Evolutionary conservation across 1,140 invertebrate genomes (phyloP).

Genomic region (Sycophila sp.): DNA sequence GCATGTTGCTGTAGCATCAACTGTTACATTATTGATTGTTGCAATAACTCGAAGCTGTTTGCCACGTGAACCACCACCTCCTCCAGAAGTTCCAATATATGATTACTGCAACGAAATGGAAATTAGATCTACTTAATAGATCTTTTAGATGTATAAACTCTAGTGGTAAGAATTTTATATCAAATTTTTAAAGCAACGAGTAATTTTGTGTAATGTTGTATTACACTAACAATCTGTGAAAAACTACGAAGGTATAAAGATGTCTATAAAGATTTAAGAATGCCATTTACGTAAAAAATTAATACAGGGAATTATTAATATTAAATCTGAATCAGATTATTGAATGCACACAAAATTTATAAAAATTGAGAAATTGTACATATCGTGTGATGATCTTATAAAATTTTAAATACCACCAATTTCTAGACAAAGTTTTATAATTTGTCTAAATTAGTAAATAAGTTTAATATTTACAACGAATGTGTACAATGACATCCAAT

Average conservation of each 20-base stretch:
- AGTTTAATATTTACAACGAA: conserved; percentile 5
- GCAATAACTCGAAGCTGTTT: conserved; percentile 49
- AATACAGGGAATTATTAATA: neutral
- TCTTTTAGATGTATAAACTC: too few relatives aligned
- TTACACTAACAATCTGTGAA: too few relatives aligned
- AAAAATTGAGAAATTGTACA: too few relatives aligned
- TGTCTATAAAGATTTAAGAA: too few relatives aligned
- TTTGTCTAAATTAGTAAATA: too few relatives aligned
- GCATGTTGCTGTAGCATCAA: conserved; percentile 58
- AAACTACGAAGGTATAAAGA: too few relatives aligned
- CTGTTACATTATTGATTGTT: conserved; percentile 53
- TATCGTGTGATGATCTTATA: too few relatives aligned
- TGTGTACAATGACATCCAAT: conserved; percentile 4
- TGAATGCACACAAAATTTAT: neutral
- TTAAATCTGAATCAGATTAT: neutral
- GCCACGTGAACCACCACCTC: conserved; percentile 43
- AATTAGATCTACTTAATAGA: conserved; percentile 30
- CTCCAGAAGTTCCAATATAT: conserved; percentile 55
- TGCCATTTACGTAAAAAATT: neutral
- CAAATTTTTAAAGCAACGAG: too few relatives aligned
- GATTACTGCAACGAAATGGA: conserved; percentile 54
- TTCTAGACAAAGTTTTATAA: conserved; percentile 12
- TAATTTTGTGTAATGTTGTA: neutral
- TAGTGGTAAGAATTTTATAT: neutral
- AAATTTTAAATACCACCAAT: too few relatives aligned